phyloP scores from a whole-genome alignment of 1,140 invertebrate species.

The Cryptotermes secundus region DNA sequence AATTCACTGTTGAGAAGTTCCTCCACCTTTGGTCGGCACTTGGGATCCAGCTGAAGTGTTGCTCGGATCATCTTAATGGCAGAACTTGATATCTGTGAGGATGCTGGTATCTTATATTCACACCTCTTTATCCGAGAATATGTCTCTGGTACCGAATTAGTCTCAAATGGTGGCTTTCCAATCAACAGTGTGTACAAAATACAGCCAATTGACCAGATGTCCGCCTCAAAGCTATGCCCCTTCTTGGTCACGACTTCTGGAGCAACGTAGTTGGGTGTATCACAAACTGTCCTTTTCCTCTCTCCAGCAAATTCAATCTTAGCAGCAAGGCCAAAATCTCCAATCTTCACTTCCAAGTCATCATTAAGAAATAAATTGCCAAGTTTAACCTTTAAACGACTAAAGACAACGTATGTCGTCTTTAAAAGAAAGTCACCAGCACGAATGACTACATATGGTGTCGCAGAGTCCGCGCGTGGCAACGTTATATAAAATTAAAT shows the following conservation, averaged over 20 bases:
- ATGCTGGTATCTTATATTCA: conserved; percentile 81
- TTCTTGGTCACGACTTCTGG: conserved; percentile 93
- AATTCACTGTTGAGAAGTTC: conserved; percentile 75
- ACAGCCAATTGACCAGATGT: conserved; percentile 96
- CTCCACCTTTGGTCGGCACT: conserved; percentile 73
- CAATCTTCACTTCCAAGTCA: conserved; percentile 93
- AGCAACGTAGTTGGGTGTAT: conserved; percentile 98
- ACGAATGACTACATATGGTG: too few species aligned
- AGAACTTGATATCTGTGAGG: conserved; percentile 57
- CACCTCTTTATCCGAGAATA: conserved; percentile 91
- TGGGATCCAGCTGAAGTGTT: conserved; percentile 82
- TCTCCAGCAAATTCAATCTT: conserved; percentile 84
- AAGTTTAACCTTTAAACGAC: too few species aligned
- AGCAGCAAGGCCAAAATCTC: conserved; percentile 96
- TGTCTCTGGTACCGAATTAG: conserved; percentile 82
- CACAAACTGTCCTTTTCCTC: conserved; percentile 84
- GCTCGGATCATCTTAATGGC: conserved; percentile 80
- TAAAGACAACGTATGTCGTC: too few species aligned
- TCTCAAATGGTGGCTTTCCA: conserved; percentile 96
- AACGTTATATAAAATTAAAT: too few species aligned
- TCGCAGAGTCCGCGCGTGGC: too few species aligned
- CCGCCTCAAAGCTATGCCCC: conserved; percentile 94
- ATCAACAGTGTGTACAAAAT: conserved; percentile 91
- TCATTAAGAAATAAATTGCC: conserved; percentile 97
- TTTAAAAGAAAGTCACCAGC: too few species aligned